Conservation (phyloP, 2,888 invertebrate genomes). For the Tenthredo amoena region DNA sequence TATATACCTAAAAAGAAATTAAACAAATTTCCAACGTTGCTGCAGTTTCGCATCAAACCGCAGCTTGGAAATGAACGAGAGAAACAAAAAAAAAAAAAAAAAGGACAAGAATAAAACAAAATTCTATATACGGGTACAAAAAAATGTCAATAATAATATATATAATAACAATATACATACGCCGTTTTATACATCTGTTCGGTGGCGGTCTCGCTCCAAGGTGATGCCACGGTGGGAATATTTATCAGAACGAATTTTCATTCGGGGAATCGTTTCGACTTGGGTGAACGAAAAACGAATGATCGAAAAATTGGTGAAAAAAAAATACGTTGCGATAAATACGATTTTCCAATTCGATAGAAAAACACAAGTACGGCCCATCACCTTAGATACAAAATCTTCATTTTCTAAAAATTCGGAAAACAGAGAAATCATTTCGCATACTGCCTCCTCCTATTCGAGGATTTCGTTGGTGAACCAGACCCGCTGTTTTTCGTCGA, state of each 20-base stretch:
- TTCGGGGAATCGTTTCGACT: neutral
- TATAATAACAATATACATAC: conserved; percentile 14
- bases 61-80: neutral
- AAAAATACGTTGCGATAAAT: neutral
- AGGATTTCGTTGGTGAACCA: conserved; percentile 66
- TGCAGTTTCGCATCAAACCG: neutral
- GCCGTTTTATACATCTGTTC: conserved; percentile 25
- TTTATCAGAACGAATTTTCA: no score
- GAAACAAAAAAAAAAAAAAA: neutral
- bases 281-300: no score
- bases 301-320: neutral
- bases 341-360: neutral
- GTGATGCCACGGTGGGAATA: no score
- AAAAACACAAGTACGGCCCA: neutral
- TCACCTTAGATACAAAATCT: no score
- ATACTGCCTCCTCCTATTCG: conserved; percentile 69
- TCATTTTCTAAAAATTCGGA: no score
- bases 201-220: conserved; percentile 5
- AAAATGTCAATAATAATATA: conserved; percentile 31
- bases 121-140: conserved; percentile 8
- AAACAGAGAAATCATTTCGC: conserved; percentile 58
- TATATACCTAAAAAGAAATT: conserved; percentile 9
- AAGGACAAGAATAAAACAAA: conserved; percentile 5
- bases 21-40: neutral
- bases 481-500: conserved; percentile 61